Evolutionary conservation across 2,888 invertebrate species (phyloP).

Genomic region (Callyntrura sp.): DNA sequence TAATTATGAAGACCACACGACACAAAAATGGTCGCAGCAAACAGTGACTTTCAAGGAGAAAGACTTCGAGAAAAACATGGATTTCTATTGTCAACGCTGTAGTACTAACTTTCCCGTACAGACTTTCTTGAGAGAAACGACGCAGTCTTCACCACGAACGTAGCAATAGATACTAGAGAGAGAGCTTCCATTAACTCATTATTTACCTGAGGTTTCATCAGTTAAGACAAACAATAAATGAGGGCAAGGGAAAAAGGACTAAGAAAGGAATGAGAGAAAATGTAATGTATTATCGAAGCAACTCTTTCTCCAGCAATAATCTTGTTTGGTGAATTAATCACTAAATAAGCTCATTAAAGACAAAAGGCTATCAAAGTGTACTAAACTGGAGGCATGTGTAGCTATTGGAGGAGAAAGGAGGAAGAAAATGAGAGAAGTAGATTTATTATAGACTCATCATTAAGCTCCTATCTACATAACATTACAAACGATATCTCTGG

Average conservation of each 20-base stretch:
- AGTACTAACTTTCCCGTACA: too few species aligned
- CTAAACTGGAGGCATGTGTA: neutral
- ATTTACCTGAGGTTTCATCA: constrained; percentile 76
- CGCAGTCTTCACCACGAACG: neutral
- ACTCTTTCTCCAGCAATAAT: constrained; percentile 59
- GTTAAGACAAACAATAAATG: constrained; percentile 77
- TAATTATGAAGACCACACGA: constrained; percentile 75
- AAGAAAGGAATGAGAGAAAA: constrained; percentile 46
- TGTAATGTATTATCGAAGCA: constrained; percentile 52
- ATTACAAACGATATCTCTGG: constrained; percentile 16
- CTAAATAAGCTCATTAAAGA: constrained; percentile 67
- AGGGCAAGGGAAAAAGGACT: constrained; percentile 53
- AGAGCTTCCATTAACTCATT: constrained; percentile 40
- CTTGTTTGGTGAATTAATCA: constrained; percentile 77
- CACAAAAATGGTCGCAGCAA: constrained; percentile 56
- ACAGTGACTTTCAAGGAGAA: constrained; percentile 28
- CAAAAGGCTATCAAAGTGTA: neutral
- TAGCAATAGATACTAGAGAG: neutral
- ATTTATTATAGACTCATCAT: constrained; percentile 61
- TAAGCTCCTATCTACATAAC: constrained; percentile 59
- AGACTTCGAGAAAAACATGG: constrained; percentile 46
- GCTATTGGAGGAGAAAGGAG: neutral
- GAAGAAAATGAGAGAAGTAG: neutral
- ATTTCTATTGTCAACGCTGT: constrained; percentile 45
- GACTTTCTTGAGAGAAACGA: constrained; percentile 21